Evolutionary conservation across 1,140 invertebrate species (phyloP).

Genomic region (Steinernema feltiae): DNA sequence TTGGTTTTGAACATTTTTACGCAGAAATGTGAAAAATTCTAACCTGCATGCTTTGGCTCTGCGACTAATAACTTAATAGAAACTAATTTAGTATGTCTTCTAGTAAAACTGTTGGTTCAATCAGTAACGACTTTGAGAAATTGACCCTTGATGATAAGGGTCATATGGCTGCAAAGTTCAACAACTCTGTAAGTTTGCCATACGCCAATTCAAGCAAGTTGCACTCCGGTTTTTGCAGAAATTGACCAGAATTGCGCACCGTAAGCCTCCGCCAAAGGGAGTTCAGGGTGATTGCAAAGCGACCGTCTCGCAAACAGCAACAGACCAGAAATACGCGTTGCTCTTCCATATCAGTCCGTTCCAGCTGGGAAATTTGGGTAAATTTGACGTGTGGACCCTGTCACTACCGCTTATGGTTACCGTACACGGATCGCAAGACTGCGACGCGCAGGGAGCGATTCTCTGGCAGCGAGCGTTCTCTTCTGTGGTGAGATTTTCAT

Average conservation of each 20-base stretch:
- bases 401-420: conserved; percentile 57
- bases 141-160: conserved; percentile 55
- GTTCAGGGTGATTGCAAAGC: conserved; percentile 35
- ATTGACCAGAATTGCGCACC: conserved; percentile 54
- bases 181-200: conserved; percentile 46
- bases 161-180: conserved; percentile 56
- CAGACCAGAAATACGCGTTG: conserved; percentile 57
- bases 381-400: conserved; percentile 57
- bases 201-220: background rate
- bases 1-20: conserved; percentile 7
- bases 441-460: conserved; percentile 56
- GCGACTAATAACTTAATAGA: background rate
- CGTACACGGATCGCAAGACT: conserved; percentile 57
- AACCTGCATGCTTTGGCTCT: too few relatives aligned
- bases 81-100: conserved; percentile 18
- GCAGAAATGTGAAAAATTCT: too few relatives aligned
- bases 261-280: conserved; percentile 56
- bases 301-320: conserved; percentile 46
- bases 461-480: conserved; percentile 57
- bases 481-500: conserved; percentile 44
- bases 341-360: conserved; percentile 57
- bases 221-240: conserved; percentile 42
- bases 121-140: conserved; percentile 57
- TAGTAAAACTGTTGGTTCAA: conserved; percentile 55
- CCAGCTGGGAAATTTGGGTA: conserved; percentile 56